Evolutionary conservation across 2,113 vertebrate genomes (phyloP).

Genomic region (Brevimyrus niger): DNA sequence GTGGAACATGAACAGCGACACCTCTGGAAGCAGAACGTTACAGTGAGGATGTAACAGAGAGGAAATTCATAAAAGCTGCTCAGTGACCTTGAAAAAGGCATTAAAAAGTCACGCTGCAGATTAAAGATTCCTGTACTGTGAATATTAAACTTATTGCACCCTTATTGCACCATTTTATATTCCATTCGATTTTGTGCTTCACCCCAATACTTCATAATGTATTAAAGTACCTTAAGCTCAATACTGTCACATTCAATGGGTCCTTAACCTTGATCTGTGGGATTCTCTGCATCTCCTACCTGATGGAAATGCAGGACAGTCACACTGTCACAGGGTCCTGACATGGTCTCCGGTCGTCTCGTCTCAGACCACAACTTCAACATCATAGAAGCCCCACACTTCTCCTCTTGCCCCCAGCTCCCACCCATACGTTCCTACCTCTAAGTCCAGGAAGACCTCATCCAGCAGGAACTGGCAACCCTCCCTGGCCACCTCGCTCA

Average conservation of each 20-base stretch:
- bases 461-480: slow-evolving; percentile 86
- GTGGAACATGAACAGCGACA: neutral
- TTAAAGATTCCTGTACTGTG: neutral
- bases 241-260: neutral
- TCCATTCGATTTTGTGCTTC: neutral
- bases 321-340: neutral
- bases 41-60: slow-evolving; percentile 26
- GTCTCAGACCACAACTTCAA: neutral
- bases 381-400: neutral
- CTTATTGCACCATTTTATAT: slow-evolving; percentile 12
- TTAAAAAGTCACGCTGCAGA: neutral
- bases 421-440: slow-evolving; percentile 54
- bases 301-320: neutral
- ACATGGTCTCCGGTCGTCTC: neutral
- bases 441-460: slow-evolving; percentile 95
- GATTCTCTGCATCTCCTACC: neutral
- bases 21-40: slow-evolving; percentile 33
- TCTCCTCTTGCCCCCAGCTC: neutral
- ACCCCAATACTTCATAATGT: neutral
- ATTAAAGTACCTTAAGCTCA: neutral
- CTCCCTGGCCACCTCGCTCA: slow-evolving; percentile 82
- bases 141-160: slow-evolving; percentile 1
- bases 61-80: neutral
- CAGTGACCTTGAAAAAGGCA: neutral
- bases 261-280: neutral